phyloP scores from a whole-genome alignment of 2,888 invertebrate genomes.

The Dryomyza anilis region DNA sequence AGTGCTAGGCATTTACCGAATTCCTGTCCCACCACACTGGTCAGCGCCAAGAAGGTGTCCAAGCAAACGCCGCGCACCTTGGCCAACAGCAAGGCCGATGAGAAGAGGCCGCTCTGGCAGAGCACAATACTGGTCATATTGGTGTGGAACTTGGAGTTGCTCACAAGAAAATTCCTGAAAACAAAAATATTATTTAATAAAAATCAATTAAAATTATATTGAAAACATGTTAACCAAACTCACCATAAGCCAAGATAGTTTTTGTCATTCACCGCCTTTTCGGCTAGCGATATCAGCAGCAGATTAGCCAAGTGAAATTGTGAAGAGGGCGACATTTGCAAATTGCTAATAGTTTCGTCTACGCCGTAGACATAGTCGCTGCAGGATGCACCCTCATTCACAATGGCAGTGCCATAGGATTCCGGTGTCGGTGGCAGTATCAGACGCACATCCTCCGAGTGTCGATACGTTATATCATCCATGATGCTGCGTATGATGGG shows the following conservation, averaged over 20 bases:
- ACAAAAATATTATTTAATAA: background rate
- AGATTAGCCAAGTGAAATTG: slow-evolving; percentile 62
- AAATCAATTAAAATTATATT: background rate
- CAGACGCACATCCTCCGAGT: slow-evolving; percentile 54
- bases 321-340: slow-evolving; percentile 61
- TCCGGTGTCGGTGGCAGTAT: slow-evolving; percentile 46
- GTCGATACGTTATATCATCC: slow-evolving; percentile 53
- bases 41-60: slow-evolving; percentile 59
- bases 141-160: slow-evolving; percentile 60
- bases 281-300: slow-evolving; percentile 58
- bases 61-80: slow-evolving; percentile 58
- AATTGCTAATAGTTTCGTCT: slow-evolving; percentile 55
- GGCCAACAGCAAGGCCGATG: slow-evolving; percentile 57
- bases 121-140: slow-evolving; percentile 62
- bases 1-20: slow-evolving; percentile 49
- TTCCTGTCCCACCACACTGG: slow-evolving; percentile 60
- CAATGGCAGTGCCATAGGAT: slow-evolving; percentile 32
- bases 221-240: slow-evolving; percentile 18
- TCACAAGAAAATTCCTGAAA: slow-evolving; percentile 59
- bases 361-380: slow-evolving; percentile 57
- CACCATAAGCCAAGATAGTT: slow-evolving; percentile 60
- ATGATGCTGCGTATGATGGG: slow-evolving; percentile 49
- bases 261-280: slow-evolving; percentile 59
- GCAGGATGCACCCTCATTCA: slow-evolving; percentile 51
- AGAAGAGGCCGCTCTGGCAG: slow-evolving; percentile 61